Conservation (phyloP, 2,888 invertebrate species). For the Limnephilus lunatus region DNA sequence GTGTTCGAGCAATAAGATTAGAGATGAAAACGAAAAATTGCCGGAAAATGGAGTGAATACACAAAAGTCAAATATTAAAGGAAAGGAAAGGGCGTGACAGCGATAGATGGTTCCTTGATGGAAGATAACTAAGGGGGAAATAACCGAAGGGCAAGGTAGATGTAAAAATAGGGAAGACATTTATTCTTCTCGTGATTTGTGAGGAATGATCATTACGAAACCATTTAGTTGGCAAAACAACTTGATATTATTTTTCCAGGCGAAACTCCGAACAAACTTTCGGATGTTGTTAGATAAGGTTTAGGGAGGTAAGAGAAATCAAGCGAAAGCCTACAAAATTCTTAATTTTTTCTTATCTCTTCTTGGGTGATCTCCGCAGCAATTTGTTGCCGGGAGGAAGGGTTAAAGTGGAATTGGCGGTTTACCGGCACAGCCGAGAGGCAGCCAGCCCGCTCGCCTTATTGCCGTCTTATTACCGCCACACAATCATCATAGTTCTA, state of each 20-base stretch:
- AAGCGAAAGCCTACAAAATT: slow-evolving; percentile 3
- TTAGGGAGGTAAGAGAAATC: background rate
- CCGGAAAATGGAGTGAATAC: slow-evolving; percentile 30
- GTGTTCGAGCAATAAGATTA: slow-evolving; percentile 37
- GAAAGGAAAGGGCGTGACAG: slow-evolving; percentile 33
- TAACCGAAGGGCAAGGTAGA: slow-evolving; percentile 4
- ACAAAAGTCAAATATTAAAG: slow-evolving; percentile 27
- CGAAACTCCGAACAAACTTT: background rate
- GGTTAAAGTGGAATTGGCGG: slow-evolving; percentile 48
- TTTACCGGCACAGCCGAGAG: slow-evolving; percentile 21
- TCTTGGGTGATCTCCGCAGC: slow-evolving; percentile 50
- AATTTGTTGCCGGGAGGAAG: slow-evolving; percentile 34
- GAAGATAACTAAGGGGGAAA: background rate
- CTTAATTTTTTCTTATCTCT: slow-evolving; percentile 51
- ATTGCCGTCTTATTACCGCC: background rate
- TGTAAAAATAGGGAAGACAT: background rate
- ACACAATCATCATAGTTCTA: slow-evolving; percentile 24
- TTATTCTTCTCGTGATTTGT: background rate
- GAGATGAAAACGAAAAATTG: slow-evolving; percentile 22
- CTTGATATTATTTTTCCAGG: background rate
- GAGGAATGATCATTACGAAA: background rate
- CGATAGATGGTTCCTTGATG: slow-evolving; percentile 42
- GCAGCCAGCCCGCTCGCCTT: background rate
- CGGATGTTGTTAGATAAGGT: slow-evolving; percentile 17
- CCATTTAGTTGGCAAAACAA: background rate